phyloP scores from a whole-genome alignment of 2,113 vertebrate species.

The Heliornis fulica region DNA sequence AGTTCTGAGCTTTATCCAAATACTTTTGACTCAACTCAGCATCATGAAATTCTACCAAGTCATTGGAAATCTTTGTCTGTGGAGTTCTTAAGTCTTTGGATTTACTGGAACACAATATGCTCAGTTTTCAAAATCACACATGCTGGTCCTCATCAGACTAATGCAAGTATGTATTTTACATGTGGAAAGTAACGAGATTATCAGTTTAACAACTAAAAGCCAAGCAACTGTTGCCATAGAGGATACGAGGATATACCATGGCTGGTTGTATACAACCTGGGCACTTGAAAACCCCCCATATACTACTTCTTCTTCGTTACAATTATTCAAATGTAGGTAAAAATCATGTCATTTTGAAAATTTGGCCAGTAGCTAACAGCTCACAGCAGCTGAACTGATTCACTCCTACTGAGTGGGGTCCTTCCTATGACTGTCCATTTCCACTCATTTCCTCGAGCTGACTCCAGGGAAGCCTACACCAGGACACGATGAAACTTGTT shows the following conservation, averaged over 20 bases:
- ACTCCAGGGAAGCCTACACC: not conserved
- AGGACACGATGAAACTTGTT: not conserved
- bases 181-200: not conserved
- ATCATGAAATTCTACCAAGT: not conserved
- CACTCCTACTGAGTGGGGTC: not conserved
- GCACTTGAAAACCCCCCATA: not conserved
- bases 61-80: not conserved
- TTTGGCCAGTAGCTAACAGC: not conserved
- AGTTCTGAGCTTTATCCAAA: not conserved
- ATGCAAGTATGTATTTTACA: not conserved
- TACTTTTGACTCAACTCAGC: not conserved
- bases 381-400: not conserved
- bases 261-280: not conserved
- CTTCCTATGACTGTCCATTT: not conserved
- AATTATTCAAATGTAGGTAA: not conserved
- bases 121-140: not conserved
- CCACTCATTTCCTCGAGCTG: not conserved
- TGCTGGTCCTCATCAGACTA: not conserved
- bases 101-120: not conserved
- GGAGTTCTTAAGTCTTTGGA: not conserved
- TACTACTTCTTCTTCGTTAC: not conserved
- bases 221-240: not conserved
- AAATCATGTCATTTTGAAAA: not conserved
- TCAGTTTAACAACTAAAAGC: not conserved
- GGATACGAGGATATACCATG: not conserved